phyloP scores from a whole-genome alignment of 2,888 invertebrate genomes.

The Lithosia quadra region DNA sequence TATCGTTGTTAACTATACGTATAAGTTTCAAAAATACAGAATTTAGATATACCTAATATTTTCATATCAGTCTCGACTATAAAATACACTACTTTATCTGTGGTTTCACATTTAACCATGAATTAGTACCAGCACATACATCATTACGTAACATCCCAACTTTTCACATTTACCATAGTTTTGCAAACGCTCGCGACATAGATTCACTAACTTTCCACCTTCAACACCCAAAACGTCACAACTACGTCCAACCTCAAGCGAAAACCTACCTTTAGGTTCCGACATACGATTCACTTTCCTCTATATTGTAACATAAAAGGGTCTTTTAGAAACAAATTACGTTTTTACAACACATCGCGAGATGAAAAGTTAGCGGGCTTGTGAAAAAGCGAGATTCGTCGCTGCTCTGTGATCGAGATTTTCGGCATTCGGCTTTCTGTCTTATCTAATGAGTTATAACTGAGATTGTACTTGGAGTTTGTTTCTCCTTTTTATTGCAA shows the following conservation, averaged over 20 bases:
- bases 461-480: slow-evolving; percentile 47
- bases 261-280: slow-evolving; percentile 31
- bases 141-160: slow-evolving; percentile 47
- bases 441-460: slow-evolving; percentile 65
- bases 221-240: slow-evolving; percentile 29
- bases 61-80: not conserved
- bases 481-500: slow-evolving; percentile 48
- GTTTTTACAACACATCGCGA: slow-evolving; percentile 59
- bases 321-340: slow-evolving; percentile 59
- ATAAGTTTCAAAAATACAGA: not conserved
- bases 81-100: slow-evolving; percentile 28
- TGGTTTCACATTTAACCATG: slow-evolving; percentile 42
- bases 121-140: slow-evolving; percentile 48
- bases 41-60: not conserved
- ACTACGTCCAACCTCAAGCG: slow-evolving; percentile 26
- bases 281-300: slow-evolving; percentile 34
- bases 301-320: slow-evolving; percentile 35
- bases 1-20: too few species aligned
- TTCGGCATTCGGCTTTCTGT: slow-evolving; percentile 40
- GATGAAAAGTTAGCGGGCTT: slow-evolving; percentile 54
- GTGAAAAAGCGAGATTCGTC: slow-evolving; percentile 41
- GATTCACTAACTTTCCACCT: slow-evolving; percentile 40
- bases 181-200: slow-evolving; percentile 49
- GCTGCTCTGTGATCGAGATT: slow-evolving; percentile 44
- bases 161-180: slow-evolving; percentile 55